Percentiles rank a stretch among this genome's conserved stretches.
These are phyloP conservation scores for Galeopterus variegatus DNA, from an alignment of 2,113 vertebrate genomes.

Conservation along the genomic window DNA sequence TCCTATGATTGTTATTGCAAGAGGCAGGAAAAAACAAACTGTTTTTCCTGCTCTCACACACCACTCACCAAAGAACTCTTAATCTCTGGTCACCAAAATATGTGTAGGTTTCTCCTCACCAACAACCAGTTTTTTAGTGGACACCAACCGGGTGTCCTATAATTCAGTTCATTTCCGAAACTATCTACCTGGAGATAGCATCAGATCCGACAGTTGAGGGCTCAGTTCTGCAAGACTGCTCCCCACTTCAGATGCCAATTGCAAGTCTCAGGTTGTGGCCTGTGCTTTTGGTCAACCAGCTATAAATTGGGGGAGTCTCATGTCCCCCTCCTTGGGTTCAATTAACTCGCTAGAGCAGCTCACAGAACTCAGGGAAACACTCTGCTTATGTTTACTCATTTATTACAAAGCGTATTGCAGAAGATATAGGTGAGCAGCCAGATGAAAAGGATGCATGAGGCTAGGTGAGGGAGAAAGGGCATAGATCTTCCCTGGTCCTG, in stretches of 20 bases:
- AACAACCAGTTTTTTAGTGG: background rate
- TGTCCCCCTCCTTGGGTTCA: background rate
- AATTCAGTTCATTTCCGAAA: background rate
- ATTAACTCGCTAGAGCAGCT: background rate
- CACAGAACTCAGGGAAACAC: background rate
- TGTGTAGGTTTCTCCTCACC: background rate
- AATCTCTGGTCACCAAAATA: background rate
- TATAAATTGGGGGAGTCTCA: background rate
- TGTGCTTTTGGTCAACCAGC: background rate
- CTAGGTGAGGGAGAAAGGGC: too few relatives aligned
- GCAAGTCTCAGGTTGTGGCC: background rate
- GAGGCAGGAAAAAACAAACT: background rate
- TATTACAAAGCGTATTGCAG: background rate
- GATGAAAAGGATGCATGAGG: background rate
- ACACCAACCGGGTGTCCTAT: background rate
- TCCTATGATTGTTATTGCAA: background rate
- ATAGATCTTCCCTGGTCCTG: too few relatives aligned
- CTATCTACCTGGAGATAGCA: background rate
- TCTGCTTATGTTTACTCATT: background rate
- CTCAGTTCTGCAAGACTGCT: background rate
- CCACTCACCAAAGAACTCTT: background rate
- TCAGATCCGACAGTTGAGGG: background rate
- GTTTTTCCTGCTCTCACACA: background rate
- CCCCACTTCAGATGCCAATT: too few relatives aligned
- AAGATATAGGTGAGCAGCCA: too few relatives aligned